Evolutionary conservation across 1,140 invertebrate species (phyloP), one percentile per base, ranked within the genome.

Genomic region (Lutraria rhynchaena): DNA sequence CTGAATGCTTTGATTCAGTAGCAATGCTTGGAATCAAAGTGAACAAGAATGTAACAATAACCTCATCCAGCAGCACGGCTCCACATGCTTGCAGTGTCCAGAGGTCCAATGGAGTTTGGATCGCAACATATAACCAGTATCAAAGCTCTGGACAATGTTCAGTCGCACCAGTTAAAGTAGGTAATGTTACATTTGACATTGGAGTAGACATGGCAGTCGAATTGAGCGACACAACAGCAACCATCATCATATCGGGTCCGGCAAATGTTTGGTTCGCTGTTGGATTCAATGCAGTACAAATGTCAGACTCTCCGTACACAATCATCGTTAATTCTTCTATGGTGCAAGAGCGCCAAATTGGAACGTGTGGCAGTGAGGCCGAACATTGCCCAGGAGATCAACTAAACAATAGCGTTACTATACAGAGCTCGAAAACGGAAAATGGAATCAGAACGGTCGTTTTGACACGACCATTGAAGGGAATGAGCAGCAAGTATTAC

Each of bases 291-390:
- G 82, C 82, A 4, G 37, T 24, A 31, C 51, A 83, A 3, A 83
- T 83, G 82, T 37, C 82, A 1, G 82, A 83, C 53, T 57, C 75
- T 41, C 82, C 82, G 1, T 83, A 83, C 29, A 60, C 76, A 35
- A 57, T 83, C 22, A 80, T 83, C 15, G 63, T 80, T 4, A 83
- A 83, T 44, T 83, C 82, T 3, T 67, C 67, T 19, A 70, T 75
- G 24, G 82, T 80, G 0, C 67, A 80, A 22, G 82, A 83, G 27
- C 41, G 75, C 1, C 58, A 83, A 51, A 83, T 83, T 31, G 82
- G 82, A 0, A 83, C 82, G 29, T 83, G 82, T 69, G 82, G 82
- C 5, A 83, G 82, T 44, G 82, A 83, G 27, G 82, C 69, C 51
- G 82, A 83, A 65, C 82, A 83, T 29, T 83, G 82, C 53, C 82